Evolutionary conservation across 2,888 invertebrate species (phyloP), one percentile per base, ranked within the genome.

Genomic region (Bembecia ichneumoniformis): DNA sequence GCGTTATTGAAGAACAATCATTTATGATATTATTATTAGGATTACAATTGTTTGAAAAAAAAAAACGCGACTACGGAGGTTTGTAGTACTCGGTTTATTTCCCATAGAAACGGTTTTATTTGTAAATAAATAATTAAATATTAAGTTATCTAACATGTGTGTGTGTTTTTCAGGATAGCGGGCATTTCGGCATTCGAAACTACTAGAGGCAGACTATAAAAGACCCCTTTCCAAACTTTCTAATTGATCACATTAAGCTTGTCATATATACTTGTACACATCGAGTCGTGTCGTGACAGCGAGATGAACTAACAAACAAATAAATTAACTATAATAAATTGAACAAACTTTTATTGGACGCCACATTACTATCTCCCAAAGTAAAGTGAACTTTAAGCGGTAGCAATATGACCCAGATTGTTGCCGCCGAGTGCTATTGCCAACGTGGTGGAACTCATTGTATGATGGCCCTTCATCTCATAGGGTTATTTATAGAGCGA

Each of bases 301-400:
- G 36, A 51, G 57, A 53, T 47, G 49, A 50, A 58, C 64, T 60
- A 57, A 67, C 72, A 72, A 72, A 72, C 72, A 72, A 70, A 72
- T 72, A 72, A 69, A 72, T 72, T 72, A 71, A 64, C 67, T 54
- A 58, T 67, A 68, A 68, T 70, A 70, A 70, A 68, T 64, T 64
- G 66, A 68, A 64, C 68, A 59, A 64, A 56, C 16, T 47, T 55
- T 54, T 40, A 4, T 9, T 2, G 1, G 40, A 11, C 48, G 44
- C 15, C 5, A 3, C 43, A 14, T 35, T 3, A 35, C 3, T 1
- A 3, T 17, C 15, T 20, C 28, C 28, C 43, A 15, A 35, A 9
- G 5, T 5, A 47, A n/a, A 15, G 14, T 49, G 20, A 45, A 10
- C 40, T 40, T 40, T 11, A 14, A 40, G 0, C 5, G 13, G 11